phyloP scores from a whole-genome alignment of 35 echinoderm and acorn worm species.

The Chiridota heheva region DNA sequence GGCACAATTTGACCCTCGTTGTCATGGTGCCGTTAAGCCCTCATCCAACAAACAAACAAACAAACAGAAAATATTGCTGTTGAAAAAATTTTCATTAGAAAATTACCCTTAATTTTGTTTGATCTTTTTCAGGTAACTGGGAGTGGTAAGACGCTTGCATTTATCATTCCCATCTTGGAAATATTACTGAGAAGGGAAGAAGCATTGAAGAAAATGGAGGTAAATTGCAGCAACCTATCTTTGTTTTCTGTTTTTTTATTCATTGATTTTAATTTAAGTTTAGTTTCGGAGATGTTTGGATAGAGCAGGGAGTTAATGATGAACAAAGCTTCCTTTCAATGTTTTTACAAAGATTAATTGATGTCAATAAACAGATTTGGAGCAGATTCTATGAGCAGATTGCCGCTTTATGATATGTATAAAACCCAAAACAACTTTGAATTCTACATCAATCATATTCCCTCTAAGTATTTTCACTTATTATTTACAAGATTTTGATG shows the following conservation, averaged over 20 bases:
- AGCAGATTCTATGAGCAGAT: too few species aligned
- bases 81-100: background rate
- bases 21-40: background rate
- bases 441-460: too few species aligned
- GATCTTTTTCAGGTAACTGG: slow-evolving; percentile 66
- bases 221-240: background rate
- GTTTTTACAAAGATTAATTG: too few species aligned
- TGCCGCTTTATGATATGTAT: too few species aligned
- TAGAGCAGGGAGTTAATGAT: too few species aligned
- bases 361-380: too few species aligned
- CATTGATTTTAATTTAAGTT: background rate
- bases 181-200: slow-evolving; percentile 77
- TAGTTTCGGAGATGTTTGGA: too few species aligned
- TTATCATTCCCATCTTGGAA: slow-evolving; percentile 91
- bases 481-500: too few species aligned
- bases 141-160: slow-evolving; percentile 96
- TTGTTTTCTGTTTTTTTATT: background rate
- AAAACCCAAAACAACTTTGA: too few species aligned
- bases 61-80: background rate
- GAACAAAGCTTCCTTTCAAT: too few species aligned
- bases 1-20: background rate
- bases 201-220: slow-evolving; percentile 85
- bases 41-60: background rate
- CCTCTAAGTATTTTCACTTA: too few species aligned
- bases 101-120: background rate